These are phyloP conservation scores for Anthonomus grandis DNA, from an alignment of 1,140 invertebrate species.

Conservation along the genomic window DNA sequence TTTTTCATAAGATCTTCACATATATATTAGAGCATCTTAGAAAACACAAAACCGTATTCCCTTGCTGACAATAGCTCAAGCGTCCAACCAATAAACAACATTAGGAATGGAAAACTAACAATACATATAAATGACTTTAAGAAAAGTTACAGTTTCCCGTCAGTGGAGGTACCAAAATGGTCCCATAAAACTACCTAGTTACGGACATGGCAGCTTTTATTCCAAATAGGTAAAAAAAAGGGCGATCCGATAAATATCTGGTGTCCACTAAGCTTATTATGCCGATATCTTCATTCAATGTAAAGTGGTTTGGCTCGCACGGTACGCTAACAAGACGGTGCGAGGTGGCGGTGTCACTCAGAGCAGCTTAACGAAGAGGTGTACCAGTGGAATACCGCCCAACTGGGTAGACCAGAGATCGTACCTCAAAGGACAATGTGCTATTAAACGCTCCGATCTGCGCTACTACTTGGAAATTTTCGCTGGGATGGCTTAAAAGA, in stretches of 20 bases:
- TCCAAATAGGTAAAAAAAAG: conserved; percentile 39
- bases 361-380: conserved; percentile 40
- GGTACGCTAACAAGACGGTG: conserved; percentile 45
- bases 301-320: conserved; percentile 42
- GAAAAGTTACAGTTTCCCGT: conserved; percentile 20
- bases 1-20: too few relatives aligned
- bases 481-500: conserved; percentile 7
- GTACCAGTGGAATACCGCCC: conserved; percentile 44
- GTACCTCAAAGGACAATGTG: conserved; percentile 40
- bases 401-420: conserved; percentile 30
- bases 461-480: conserved; percentile 19
- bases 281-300: conserved; percentile 50
- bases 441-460: conserved; percentile 33
- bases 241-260: conserved; percentile 44
- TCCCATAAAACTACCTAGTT: conserved; percentile 36
- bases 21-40: too few relatives aligned
- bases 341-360: conserved; percentile 48
- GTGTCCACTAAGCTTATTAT: conserved; percentile 46
- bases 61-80: background rate
- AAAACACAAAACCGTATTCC: too few relatives aligned
- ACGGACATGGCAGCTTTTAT: conserved; percentile 25
- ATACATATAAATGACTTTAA: conserved; percentile 17
- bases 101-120: conserved; percentile 20
- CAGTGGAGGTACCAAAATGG: conserved; percentile 18
- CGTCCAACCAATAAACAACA: conserved; percentile 10